Conservation (phyloP, 2,113 vertebrate genomes). For the Thalassarche chlororhynchos region DNA sequence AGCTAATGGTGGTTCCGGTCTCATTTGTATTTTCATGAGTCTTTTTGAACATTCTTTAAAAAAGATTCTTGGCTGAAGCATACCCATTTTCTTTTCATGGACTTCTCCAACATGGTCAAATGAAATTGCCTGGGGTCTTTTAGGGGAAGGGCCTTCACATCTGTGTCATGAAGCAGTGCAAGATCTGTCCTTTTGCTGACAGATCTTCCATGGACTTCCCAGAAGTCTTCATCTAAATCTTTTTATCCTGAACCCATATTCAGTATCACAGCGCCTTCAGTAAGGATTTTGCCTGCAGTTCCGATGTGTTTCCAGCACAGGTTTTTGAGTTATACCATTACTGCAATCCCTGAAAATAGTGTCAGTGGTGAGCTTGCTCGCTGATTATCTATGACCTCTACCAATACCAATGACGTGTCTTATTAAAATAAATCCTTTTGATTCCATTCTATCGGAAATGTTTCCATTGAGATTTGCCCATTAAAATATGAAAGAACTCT, state of each 20-base stretch:
- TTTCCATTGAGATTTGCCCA: not conserved
- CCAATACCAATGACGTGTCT: not conserved
- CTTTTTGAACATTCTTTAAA: not conserved
- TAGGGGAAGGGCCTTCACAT: not conserved
- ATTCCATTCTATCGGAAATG: not conserved
- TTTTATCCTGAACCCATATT: not conserved
- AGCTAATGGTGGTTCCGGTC: not conserved
- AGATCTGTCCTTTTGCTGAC: not conserved
- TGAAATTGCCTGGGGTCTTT: not conserved
- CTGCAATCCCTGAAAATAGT: not conserved
- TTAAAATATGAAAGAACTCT: constrained; percentile 38
- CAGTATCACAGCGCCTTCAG: not conserved
- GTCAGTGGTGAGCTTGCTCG: not conserved
- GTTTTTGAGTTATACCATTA: not conserved
- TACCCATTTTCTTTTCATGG: not conserved
- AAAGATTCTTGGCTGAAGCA: not conserved
- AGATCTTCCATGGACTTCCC: not conserved
- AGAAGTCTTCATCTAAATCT: not conserved
- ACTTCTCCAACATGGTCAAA: not conserved
- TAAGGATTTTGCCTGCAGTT: not conserved
- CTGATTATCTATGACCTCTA: constrained; percentile 16
- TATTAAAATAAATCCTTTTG: constrained; percentile 9
- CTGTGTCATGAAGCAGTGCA: not conserved
- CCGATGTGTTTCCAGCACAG: not conserved
- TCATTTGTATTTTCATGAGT: not conserved